Base-by-base conservation (phyloP, 2,797 vertebrate species). In the Rhinoraja longicauda region DNA sequence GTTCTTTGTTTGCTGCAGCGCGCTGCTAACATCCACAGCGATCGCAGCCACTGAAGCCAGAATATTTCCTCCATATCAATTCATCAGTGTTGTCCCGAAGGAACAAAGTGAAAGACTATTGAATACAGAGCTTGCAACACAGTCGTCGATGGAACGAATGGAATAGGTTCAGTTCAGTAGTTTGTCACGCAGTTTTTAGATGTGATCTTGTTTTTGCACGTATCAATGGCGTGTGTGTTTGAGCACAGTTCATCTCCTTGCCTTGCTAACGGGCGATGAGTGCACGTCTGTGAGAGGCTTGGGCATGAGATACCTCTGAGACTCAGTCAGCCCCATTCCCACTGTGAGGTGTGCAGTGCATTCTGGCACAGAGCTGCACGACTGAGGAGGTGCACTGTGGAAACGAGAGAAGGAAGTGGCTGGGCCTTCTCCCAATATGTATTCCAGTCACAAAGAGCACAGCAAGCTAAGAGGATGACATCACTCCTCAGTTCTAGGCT, bases 1-100 rank as follows among this genome's bases (percentile, higher is more conserved):
- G 59, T 5, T 32, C 59, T 21, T 59, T 86, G n/a, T 19, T 64
- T 64, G 59, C 59, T 67, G n/a, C 59, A 88, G n/a, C 67, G 82
- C 17, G 59, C 3, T 88, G 84, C 29, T 67, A 24, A 36, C 64
- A 88, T 73, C 59, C 67, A 32, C 59, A 62, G 82, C 62, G n/a
- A 62, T 86, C 57, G n/a, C 57, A 86, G n/a, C n/a, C 26, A 59
- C 82, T 88, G 59, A 67, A 88, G 19, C 29, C 84, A 67, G 62
- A 88, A 88, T 19, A 36, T 88, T 88, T 88, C 59, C 67, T 62
- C n/a, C 59, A 64, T 64, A 67, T 88, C 84, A 88, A 67, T 88
- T 64, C 17, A 26, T 67, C 84, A 88, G 7, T 64, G 9, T 64
- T 9, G 4, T 88, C 84, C 84, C 21, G 2, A 64, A 64, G n/a